Percentiles rank a stretch among this genome's conserved stretches.
Conservation (phyloP, 2,888 invertebrate genomes). For the Corythucha ciliata region DNA sequence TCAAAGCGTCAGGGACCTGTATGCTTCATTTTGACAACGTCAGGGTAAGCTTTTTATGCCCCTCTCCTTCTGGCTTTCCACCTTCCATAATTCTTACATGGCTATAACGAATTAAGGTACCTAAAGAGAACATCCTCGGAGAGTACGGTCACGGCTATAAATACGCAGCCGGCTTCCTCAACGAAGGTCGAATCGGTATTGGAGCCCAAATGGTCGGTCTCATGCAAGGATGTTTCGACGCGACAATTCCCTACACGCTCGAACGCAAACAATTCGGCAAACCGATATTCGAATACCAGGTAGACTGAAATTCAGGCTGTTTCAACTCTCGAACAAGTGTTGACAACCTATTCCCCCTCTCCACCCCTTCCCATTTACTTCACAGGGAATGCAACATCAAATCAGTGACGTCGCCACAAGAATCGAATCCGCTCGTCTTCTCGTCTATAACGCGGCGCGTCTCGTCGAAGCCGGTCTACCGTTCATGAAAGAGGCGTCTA, state of each 20-base stretch:
- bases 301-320: conserved; percentile 41
- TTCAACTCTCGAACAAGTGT: not conserved
- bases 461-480: conserved; percentile 73
- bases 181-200: conserved; percentile 85
- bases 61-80: too few relatives aligned
- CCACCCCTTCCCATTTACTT: too few relatives aligned
- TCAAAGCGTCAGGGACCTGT: conserved; percentile 88
- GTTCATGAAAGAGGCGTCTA: conserved; percentile 87
- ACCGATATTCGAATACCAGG: conserved; percentile 83
- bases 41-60: too few relatives aligned
- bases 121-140: conserved; percentile 71
- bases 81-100: too few relatives aligned
- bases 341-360: too few relatives aligned
- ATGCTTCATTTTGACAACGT: conserved; percentile 91
- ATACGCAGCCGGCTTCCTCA: conserved; percentile 88
- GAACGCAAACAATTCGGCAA: conserved; percentile 91
- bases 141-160: conserved; percentile 89
- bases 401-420: conserved; percentile 80
- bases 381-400: conserved; percentile 88
- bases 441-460: conserved; percentile 91
- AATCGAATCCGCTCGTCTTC: conserved; percentile 77
- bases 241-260: conserved; percentile 84
- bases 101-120: too few relatives aligned
- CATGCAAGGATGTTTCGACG: conserved; percentile 88
- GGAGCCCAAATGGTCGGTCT: conserved; percentile 90